Evolutionary conservation across 2,888 invertebrate genomes (phyloP), one percentile per base, ranked within the genome.

Genomic region (Dynastes grantii): DNA sequence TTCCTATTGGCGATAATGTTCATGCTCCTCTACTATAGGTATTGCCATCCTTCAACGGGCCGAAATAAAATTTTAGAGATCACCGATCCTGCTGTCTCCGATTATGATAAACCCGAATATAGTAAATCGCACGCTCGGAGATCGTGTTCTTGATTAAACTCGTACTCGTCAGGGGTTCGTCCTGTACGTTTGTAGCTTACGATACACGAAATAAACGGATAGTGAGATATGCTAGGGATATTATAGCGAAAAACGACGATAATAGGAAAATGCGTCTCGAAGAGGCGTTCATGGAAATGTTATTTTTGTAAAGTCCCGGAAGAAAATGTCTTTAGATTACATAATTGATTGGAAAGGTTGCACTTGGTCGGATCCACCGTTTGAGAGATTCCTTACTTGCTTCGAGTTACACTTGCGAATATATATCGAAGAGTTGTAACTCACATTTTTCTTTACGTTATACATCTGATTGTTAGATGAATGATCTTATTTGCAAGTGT

Each of bases 1-100:
- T 89, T 89, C 82, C 81, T 88, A 22, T 83, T 90, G 45, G 88
- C 87, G 2, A 86, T 90, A 76, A 82, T 85, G 55, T 89, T 89
- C 83, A 86, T 90, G 81, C 83, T 89, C 2, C 84, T 89, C 75
- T 90, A 90, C 83, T 90, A 90, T 83, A 87, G 87, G 76, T 88
- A 86, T 82, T 90, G 88, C 80, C 90, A 90, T 83, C 90, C 90
- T 9, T 87, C 89, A 29, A 81, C 85, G 68, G 81, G 80, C 58
- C 79, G 84, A 32, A 85, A 82, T 37, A 88, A 87, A 82, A 86
- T 86, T 40, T 84, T 87, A 16, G 85, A 84, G 67, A 81, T 83
- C 51, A 83, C 85, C 8, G 85, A 86, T 76, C 84, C 86, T 4
- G 84, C 83, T 70, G 84, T 83, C 76, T 82, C 87, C 55, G 87